A percentile compares a stretch with the other conserved stretches of the same genome.
These are phyloP conservation scores for Cerceris rybyensis DNA, from an alignment of 2,888 invertebrate species.

Conservation along the genomic window DNA sequence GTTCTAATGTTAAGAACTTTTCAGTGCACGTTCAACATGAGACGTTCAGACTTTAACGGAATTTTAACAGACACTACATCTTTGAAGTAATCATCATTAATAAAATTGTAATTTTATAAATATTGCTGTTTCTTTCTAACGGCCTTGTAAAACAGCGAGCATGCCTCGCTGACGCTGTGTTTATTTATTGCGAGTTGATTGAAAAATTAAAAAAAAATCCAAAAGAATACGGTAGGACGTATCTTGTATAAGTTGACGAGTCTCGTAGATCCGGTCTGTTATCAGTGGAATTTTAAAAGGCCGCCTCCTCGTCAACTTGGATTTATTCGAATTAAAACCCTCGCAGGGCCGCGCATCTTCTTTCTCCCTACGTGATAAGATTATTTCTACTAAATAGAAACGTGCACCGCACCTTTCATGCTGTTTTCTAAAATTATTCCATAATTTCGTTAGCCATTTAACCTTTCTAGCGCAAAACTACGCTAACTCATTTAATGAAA, in stretches of 20 bases:
- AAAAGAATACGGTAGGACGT: constrained; percentile 33
- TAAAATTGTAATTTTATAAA: too few relatives aligned
- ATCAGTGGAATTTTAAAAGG: constrained; percentile 81
- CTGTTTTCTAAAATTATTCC: too few relatives aligned
- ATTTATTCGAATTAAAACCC: constrained; percentile 81
- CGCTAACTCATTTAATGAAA: too few relatives aligned
- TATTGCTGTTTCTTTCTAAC: too few relatives aligned
- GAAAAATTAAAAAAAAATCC: constrained; percentile 30
- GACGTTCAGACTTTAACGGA: too few relatives aligned
- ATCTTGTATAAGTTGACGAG: constrained; percentile 38
- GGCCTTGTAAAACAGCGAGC: too few relatives aligned
- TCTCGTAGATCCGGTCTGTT: constrained; percentile 65
- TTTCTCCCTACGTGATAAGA: constrained; percentile 29
- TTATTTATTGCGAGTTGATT: background rate
- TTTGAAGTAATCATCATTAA: too few relatives aligned
- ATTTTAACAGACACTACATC: too few relatives aligned
- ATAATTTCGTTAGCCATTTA: too few relatives aligned
- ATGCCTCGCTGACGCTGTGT: background rate
- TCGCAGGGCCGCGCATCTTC: constrained; percentile 70
- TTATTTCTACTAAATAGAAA: constrained; percentile 33
- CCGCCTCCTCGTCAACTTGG: constrained; percentile 79
- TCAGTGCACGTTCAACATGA: too few relatives aligned
- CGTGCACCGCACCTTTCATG: background rate
- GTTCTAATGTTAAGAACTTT: too few relatives aligned
- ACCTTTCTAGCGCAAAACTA: too few relatives aligned